Base-by-base conservation (phyloP, 2,888 invertebrate species). In the Melieria crassipennis region DNA sequence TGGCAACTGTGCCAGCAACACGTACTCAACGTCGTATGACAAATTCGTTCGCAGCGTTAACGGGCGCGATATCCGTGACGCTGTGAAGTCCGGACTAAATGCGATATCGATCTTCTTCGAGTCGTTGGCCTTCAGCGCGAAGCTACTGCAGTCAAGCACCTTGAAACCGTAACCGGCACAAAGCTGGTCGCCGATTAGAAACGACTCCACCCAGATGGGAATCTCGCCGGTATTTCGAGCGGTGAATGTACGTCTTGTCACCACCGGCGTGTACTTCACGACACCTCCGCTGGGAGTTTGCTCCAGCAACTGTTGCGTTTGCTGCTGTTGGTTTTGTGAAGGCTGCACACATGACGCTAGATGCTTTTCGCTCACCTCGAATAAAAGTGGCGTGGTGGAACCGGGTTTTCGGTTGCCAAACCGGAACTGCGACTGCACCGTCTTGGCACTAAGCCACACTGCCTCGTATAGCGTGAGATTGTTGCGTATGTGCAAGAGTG, bases 381-480 rank as follows among this genome's bases (percentile, higher is more conserved):
- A 96, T 52, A 92, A 87, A 43, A 98, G 87, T 5, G 96, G 93
- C 16, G 91, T 90, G 61, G 86, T 81, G 4, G 93, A 91, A 7
- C 94, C 95, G 0, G 96, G 93, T 70, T 91, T 92, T n/a, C 94
- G 91, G 81, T 95, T 96, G 42, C 92, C 96, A 80, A 98, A 92
- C 81, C 94, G 93, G 85, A 99, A 93, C 84, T 94, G 92, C 4
- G 97, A 96, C 77, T 91, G 88, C 1, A 94, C 96, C 13, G 97
- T 96, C 82, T 93, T 92, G 0, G 96, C 98, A 70, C 91, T 91
- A 74, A 99, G 87, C 82, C 93, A 91, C 45, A 97, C 89, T 4
- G 93, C 92, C 87, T 99, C 98, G 81, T 98, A 86, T 52, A 96
- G 91, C 0, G 98, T 99, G 81, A 99, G 88, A 86, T 99, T 99